Percentiles rank a stretch among this genome's conserved stretches.
Evolutionary conservation across 2,888 invertebrate genomes (phyloP).

Genomic region (Diadegma fenestrale): DNA sequence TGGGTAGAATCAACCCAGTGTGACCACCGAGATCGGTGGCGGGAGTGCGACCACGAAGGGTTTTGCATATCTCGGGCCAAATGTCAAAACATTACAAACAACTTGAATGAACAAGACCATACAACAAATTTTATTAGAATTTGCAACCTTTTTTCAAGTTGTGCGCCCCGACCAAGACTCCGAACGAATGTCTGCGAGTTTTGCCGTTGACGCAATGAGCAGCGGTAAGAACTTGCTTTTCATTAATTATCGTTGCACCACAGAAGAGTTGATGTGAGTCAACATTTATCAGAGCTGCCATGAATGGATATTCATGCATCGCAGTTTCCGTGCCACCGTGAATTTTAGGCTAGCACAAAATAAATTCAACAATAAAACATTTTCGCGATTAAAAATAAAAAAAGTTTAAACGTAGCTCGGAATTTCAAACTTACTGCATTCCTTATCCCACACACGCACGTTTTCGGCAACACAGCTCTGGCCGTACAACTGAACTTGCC

Average conservation of each 20-base stretch:
- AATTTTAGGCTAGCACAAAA: slow-evolving; percentile 83
- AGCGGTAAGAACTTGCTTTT: slow-evolving; percentile 77
- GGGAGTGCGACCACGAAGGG: too few relatives aligned
- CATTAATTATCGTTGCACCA: slow-evolving; percentile 80
- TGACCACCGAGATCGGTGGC: too few relatives aligned
- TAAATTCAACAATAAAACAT: slow-evolving; percentile 10
- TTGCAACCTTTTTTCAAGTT: slow-evolving; percentile 71
- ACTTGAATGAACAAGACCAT: too few relatives aligned
- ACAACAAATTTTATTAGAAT: too few relatives aligned
- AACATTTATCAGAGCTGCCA: slow-evolving; percentile 86
- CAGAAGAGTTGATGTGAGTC: slow-evolving; percentile 71
- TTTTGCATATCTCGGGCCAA: too few relatives aligned
- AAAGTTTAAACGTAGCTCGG: too few relatives aligned
- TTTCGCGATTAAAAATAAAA: too few relatives aligned
- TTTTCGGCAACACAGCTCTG: slow-evolving; percentile 70
- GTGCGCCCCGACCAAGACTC: slow-evolving; percentile 80
- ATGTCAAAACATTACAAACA: too few relatives aligned
- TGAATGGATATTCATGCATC: slow-evolving; percentile 87
- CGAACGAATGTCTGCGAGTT: slow-evolving; percentile 26
- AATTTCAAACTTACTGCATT: slow-evolving; percentile 83
- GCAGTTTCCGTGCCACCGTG: slow-evolving; percentile 86
- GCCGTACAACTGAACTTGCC: slow-evolving; percentile 86
- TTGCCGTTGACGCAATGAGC: slow-evolving; percentile 77
- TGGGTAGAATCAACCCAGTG: too few relatives aligned
- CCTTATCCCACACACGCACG: slow-evolving; percentile 87